A percentile compares a stretch with the other conserved stretches of the same genome.
These are phyloP conservation scores for Tetrax tetrax DNA, from an alignment of 2,113 vertebrate species.

Conservation along the genomic window DNA sequence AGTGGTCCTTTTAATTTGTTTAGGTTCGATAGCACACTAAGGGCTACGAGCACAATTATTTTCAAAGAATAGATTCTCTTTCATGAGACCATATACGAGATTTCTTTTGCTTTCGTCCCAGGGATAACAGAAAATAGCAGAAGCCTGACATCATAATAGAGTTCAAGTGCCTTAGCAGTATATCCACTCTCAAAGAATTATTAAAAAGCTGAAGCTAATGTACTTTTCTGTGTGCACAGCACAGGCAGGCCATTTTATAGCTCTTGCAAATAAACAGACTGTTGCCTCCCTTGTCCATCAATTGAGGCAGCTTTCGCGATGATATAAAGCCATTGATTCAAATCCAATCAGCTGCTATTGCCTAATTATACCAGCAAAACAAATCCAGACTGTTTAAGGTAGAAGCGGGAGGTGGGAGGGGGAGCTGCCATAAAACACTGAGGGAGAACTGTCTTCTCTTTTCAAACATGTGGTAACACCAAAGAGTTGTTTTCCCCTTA, in stretches of 20 bases:
- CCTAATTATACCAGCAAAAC: slow-evolving; percentile 71
- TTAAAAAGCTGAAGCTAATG: slow-evolving; percentile 42
- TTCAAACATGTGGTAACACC: slow-evolving; percentile 38
- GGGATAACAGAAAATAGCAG: slow-evolving; percentile 61
- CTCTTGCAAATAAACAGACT: slow-evolving; percentile 58
- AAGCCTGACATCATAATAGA: slow-evolving; percentile 62
- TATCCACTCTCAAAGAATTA: slow-evolving; percentile 51
- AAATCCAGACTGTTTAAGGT: slow-evolving; percentile 59
- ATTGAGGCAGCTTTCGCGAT: slow-evolving; percentile 31
- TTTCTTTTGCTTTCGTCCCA: slow-evolving; percentile 46
- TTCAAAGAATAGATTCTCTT: background rate
- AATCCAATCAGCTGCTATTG: slow-evolving; percentile 54
- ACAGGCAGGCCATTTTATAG: slow-evolving; percentile 37
- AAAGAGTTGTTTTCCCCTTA: slow-evolving; percentile 10
- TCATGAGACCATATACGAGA: background rate
- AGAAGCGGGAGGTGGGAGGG: slow-evolving; percentile 21
- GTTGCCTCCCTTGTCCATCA: slow-evolving; percentile 62
- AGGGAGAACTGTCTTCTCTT: slow-evolving; percentile 40
- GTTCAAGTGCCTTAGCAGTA: slow-evolving; percentile 57
- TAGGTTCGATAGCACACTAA: background rate
- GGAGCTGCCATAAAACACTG: slow-evolving; percentile 31
- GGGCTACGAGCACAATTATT: background rate
- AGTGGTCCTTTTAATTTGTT: slow-evolving; percentile 42
- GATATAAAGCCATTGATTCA: slow-evolving; percentile 23
- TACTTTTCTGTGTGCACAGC: background rate